Evolutionary conservation across 1,140 invertebrate genomes (phyloP).

Genomic region (Muscidifurax raptorellus): DNA sequence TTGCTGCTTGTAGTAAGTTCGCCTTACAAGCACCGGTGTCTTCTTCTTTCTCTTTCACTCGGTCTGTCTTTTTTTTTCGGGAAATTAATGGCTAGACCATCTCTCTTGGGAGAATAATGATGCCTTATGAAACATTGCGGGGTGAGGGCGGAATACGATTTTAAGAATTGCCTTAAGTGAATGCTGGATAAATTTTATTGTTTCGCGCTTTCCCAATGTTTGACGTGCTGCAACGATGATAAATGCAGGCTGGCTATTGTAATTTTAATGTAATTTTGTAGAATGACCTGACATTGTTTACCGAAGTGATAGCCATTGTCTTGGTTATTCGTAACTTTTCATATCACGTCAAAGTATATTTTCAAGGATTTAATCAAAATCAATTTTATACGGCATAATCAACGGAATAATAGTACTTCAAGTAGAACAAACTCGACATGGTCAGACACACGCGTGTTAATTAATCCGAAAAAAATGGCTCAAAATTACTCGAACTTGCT

Average conservation of each 20-base stretch:
- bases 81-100: slow-evolving; percentile 7
- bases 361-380: too few relatives aligned
- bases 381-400: too few relatives aligned
- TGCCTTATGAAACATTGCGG: slow-evolving; percentile 21
- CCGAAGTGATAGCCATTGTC: too few relatives aligned
- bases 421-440: neutral
- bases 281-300: neutral
- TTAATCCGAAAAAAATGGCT: neutral
- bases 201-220: slow-evolving; percentile 6
- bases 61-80: neutral
- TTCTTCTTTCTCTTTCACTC: neutral
- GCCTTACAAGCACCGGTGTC: neutral
- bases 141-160: slow-evolving; percentile 12
- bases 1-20: neutral
- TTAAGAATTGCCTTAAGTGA: neutral
- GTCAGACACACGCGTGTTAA: neutral
- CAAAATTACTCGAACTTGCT: neutral
- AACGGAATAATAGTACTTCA: too few relatives aligned
- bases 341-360: too few relatives aligned
- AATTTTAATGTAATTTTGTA: neutral
- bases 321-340: too few relatives aligned
- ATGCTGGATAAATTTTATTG: slow-evolving; percentile 23
- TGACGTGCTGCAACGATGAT: slow-evolving; percentile 33
- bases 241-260: neutral
- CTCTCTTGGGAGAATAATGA: slow-evolving; percentile 14